phyloP scores from a whole-genome alignment of 2,888 invertebrate genomes.

The Stegana nigrithorax region DNA sequence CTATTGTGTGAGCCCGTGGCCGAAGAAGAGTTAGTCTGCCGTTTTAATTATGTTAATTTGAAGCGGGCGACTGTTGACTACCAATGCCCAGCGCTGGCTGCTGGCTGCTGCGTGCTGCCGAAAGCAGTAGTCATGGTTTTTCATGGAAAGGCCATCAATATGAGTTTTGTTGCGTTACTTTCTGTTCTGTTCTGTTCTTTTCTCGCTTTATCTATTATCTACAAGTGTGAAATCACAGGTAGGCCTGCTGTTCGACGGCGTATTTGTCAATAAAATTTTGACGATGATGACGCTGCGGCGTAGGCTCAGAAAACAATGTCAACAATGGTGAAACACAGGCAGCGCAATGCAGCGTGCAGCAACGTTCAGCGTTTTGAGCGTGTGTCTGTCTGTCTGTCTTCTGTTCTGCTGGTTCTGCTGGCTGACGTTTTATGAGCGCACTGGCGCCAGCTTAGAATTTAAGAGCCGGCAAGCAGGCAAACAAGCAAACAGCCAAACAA shows the following conservation, averaged over 20 bases:
- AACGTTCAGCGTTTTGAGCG: no score
- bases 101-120: neutral
- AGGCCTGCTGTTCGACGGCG: constrained; percentile 24
- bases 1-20: neutral
- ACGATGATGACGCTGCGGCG: constrained; percentile 13
- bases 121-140: constrained; percentile 8
- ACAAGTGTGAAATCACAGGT: constrained; percentile 48
- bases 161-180: neutral
- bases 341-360: constrained; percentile 56
- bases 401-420: constrained; percentile 26
- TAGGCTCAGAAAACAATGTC: constrained; percentile 37
- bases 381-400: neutral
- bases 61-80: no score
- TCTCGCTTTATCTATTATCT: constrained; percentile 26
- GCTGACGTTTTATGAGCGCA: constrained; percentile 41
- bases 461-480: constrained; percentile 10
- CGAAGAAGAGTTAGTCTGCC: neutral
- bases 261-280: neutral
- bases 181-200: neutral
- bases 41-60: constrained; percentile 62
- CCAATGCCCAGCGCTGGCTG: neutral
- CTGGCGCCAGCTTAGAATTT: constrained; percentile 36
- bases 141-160: constrained; percentile 1
- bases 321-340: constrained; percentile 38
- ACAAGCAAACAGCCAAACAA: neutral